Evolutionary conservation across 2,888 invertebrate genomes (phyloP).

Genomic region (Salpingus planirostris): DNA sequence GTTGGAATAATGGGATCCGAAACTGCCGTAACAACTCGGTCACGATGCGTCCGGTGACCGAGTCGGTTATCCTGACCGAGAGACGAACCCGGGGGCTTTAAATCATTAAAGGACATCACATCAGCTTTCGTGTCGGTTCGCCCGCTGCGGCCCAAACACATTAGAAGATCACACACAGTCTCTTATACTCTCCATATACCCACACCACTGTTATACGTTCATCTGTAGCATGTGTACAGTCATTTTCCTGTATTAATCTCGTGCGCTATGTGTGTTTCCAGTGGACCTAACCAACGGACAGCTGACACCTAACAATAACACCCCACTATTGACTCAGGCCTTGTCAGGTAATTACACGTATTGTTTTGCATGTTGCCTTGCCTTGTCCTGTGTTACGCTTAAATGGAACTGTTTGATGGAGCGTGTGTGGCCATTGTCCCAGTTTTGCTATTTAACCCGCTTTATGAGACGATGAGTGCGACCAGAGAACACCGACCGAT

Average conservation of each 20-base stretch:
- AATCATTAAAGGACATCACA: background rate
- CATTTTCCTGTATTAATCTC: constrained; percentile 30
- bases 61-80: too few species aligned
- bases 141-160: constrained; percentile 10
- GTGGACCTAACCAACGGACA: constrained; percentile 94
- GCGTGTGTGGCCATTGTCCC: constrained; percentile 10
- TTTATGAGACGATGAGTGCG: too few species aligned
- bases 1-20: too few species aligned
- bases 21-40: too few species aligned
- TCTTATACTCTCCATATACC: too few species aligned
- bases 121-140: constrained; percentile 13
- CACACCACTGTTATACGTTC: too few species aligned
- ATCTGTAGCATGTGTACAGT: constrained; percentile 27
- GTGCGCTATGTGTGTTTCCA: constrained; percentile 44
- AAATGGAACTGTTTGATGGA: constrained; percentile 13
- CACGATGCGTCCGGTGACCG: too few species aligned
- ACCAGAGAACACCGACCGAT: too few species aligned
- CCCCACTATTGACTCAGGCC: constrained; percentile 90
- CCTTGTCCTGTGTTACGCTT: constrained; percentile 9
- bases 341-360: constrained; percentile 71
- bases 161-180: too few species aligned
- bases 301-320: constrained; percentile 93
- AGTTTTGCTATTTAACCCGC: constrained; percentile 5
- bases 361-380: constrained; percentile 25
- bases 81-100: too few species aligned